Percentiles rank a stretch among this genome's conserved stretches.
Evolutionary conservation across 2,113 vertebrate genomes (phyloP).

Genomic region (Piprites chloris): DNA sequence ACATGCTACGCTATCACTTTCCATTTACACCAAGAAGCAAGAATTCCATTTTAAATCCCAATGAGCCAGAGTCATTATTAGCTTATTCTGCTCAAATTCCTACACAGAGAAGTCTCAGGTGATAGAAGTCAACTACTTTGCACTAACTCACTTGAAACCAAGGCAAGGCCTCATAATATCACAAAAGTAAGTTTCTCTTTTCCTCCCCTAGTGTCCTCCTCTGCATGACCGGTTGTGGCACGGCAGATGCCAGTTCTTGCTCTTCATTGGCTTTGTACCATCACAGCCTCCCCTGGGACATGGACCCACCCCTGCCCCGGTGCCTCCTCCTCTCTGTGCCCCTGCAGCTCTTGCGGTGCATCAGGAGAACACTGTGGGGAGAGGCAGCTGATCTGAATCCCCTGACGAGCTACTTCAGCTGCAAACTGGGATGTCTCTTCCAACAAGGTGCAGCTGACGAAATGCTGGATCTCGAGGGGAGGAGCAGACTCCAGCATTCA

Average conservation of each 20-base stretch:
- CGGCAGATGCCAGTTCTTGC: neutral
- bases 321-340: rapidly evolving
- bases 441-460: neutral
- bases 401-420: neutral
- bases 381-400: neutral
- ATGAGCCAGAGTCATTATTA: neutral
- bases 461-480: rapidly evolving
- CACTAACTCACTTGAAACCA: neutral
- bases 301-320: rapidly evolving
- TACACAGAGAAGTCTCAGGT: neutral
- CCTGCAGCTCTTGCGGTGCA: neutral
- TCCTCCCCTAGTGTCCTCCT: neutral
- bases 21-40: neutral
- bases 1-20: neutral
- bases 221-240: neutral
- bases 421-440: neutral
- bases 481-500: neutral
- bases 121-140: neutral
- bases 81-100: neutral
- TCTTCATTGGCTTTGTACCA: rapidly evolving
- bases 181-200: neutral
- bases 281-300: neutral
- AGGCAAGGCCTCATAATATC: neutral
- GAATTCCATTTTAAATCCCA: neutral
- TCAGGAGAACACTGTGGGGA: neutral